Conservation (phyloP, 1,140 invertebrate species). For the Batillaria attramentaria region DNA sequence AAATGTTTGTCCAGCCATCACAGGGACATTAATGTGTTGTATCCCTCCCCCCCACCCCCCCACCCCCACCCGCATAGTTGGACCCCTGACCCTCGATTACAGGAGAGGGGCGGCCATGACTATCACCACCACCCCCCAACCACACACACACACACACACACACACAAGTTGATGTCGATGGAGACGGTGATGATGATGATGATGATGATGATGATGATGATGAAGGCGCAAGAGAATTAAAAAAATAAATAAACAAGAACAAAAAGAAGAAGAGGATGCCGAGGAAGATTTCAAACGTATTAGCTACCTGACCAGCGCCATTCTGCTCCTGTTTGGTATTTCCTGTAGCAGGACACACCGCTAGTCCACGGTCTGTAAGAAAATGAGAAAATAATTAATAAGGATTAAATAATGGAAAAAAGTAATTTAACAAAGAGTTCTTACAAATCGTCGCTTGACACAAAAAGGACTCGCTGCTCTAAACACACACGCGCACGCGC, state of each 20-base stretch:
- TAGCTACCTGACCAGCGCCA: no score
- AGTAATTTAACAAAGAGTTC: neutral
- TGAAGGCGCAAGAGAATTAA: neutral
- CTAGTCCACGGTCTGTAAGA: neutral
- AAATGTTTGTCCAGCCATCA: no score
- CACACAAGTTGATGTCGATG: no score
- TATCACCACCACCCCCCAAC: no score
- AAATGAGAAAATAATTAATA: neutral
- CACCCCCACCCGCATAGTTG: neutral
- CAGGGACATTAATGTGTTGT: no score
- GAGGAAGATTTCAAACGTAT: no score
- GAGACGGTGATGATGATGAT: neutral
- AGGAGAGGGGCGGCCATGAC: no score
- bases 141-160: no score
- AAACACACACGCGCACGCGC: no score
- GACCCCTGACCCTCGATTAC: neutral
- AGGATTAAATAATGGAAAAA: neutral
- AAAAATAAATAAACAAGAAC: neutral
- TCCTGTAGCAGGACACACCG: neutral
- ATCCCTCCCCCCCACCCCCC: neutral
- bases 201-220: neutral
- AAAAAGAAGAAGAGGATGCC: neutral
- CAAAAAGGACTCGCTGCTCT: no score
- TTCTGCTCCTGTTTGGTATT: no score
- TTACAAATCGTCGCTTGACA: neutral